Evolutionary conservation across 2,888 invertebrate species (phyloP).

Genomic region (Epsilonema sp.): DNA sequence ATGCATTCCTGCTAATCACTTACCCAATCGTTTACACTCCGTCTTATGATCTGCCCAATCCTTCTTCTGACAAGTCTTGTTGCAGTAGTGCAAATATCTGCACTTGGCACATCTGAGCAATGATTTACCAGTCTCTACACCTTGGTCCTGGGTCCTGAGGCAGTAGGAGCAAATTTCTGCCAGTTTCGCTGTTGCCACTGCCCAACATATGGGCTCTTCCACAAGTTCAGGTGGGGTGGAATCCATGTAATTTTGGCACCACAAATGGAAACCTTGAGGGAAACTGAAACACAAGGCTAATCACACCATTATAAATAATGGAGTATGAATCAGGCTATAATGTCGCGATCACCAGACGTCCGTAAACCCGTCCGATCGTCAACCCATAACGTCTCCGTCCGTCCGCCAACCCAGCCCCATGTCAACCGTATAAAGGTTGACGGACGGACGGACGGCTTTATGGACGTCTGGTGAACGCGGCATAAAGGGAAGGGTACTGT

Average conservation of each 20-base stretch:
- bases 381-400: too few relatives aligned
- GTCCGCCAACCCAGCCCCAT: too few relatives aligned
- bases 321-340: too few relatives aligned
- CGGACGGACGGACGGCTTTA: too few relatives aligned
- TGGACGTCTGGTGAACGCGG: too few relatives aligned
- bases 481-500: too few relatives aligned
- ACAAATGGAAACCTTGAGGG: too few relatives aligned
- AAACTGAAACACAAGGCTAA: too few relatives aligned
- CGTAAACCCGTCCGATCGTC: too few relatives aligned
- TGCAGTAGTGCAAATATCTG: constrained; percentile 4
- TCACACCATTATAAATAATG: too few relatives aligned
- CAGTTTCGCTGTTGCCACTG: background rate
- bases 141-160: background rate
- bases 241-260: background rate
- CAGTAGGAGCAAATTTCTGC: background rate
- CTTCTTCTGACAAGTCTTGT: background rate
- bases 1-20: background rate
- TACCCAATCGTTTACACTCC: background rate
- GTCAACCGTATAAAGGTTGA: too few relatives aligned
- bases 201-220: background rate
- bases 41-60: constrained; percentile 2
- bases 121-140: background rate
- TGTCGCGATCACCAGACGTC: too few relatives aligned
- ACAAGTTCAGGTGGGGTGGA: background rate
- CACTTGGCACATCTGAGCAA: constrained; percentile 1